phyloP scores from a whole-genome alignment of 1,140 invertebrate genomes.

The Episyrphus balteatus region DNA sequence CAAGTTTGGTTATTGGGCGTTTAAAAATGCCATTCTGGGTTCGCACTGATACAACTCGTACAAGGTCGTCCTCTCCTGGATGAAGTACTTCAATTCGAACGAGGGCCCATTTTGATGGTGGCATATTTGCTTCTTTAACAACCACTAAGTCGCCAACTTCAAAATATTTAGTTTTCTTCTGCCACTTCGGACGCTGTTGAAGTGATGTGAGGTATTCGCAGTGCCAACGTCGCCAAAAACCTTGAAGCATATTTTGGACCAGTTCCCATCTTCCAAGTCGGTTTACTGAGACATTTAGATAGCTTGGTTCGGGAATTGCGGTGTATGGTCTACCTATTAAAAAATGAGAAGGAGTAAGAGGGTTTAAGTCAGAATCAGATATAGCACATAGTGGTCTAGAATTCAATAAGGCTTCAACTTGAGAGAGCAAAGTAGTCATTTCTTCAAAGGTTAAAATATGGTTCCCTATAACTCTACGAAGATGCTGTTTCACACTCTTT shows the following conservation, averaged over 20 bases:
- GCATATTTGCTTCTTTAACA: slow-evolving; percentile 26
- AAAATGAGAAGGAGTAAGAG: slow-evolving; percentile 28
- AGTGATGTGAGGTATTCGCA: no score
- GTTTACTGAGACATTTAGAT: no score
- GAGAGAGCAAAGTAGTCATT: slow-evolving; percentile 8
- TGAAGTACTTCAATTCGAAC: slow-evolving; percentile 15
- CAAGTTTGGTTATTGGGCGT: slow-evolving; percentile 15
- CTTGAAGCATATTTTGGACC: slow-evolving; percentile 19
- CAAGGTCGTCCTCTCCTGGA: slow-evolving; percentile 18
- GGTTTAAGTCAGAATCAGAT: slow-evolving; percentile 12
- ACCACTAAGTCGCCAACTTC: slow-evolving; percentile 26
- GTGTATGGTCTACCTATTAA: slow-evolving; percentile 24
- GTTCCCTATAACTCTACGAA: slow-evolving; percentile 11
- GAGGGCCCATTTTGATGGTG: slow-evolving; percentile 26
- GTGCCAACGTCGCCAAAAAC: no score
- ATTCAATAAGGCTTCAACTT: no score
- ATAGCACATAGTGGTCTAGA: no score
- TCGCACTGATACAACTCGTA: slow-evolving; percentile 18
- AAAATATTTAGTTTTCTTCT: slow-evolving; percentile 5
- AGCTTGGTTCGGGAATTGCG: no score
- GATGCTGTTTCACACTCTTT: slow-evolving; percentile 17
- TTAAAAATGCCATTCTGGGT: slow-evolving; percentile 14
- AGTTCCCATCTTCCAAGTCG: no score
- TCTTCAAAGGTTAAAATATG: slow-evolving; percentile 12
- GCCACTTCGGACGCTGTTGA: slow-evolving; percentile 27